Evolutionary conservation across 1,140 invertebrate genomes (phyloP), one percentile per base, ranked within the genome.

Genomic region (Bombyx mandarina): DNA sequence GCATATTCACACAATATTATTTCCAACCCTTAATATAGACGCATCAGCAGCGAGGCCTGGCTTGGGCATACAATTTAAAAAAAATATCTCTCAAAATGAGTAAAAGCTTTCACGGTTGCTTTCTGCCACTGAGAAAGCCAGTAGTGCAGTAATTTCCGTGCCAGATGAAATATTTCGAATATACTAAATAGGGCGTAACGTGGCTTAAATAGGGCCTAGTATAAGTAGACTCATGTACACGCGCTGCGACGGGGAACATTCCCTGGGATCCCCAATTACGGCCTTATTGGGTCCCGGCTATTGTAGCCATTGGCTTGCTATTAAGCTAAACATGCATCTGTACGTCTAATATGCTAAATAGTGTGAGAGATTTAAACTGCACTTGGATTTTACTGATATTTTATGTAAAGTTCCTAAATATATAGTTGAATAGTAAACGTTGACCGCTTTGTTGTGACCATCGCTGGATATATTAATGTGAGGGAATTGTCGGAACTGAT

Each of bases 261-360:
- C 71, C 64, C 64, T 63, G 65, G 77, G 70, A 78, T 73, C 75
- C 58, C 73, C 75, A 80, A 77, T 76, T 76, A 71, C 69, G 46
- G 55, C 77, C 77, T 68, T 80, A 77, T 80, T 67, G 65, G 77
- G 71, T 58, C 53, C 22, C 49, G 60, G 62, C 70, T 67, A 79
- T 77, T 79, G 74, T 75, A 62, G 55, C 26, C 26, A 35, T 35
- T 35, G 26, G 26, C 8, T 47, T 12, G 45, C 45, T 47, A 47
- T 47, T 9, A 9, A 47, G 6, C n/a, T 12, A 47, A 9, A 47
- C n/a, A 12, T 12, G n/a, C 45, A 9, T 12, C 45, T 47, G 45
- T 47, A 10, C n/a, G n/a, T 12, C n/a, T 47, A 47, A 47, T 47
- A 47, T 35, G 26, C 26, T 35, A 35, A 35, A 35, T 35, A 35